Base-by-base conservation (phyloP, 1,140 invertebrate species). In the Phocides pigmalion region DNA sequence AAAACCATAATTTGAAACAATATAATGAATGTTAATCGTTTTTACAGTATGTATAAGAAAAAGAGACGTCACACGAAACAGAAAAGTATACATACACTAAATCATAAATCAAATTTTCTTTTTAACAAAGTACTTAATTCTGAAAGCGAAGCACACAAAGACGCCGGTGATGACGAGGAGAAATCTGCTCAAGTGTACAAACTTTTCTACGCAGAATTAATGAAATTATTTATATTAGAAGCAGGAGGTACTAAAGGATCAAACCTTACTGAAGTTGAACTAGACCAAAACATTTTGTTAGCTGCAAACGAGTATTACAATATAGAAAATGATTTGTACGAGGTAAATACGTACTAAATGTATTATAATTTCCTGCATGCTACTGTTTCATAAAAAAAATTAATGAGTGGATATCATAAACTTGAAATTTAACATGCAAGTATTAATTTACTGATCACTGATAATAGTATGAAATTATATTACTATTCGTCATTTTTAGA, bases 241-340 rank as follows among this genome's bases (percentile, higher is more conserved):
- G 65, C 70, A 35, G 71, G 66, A 15, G 64, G 37, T 1, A 22
- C 46, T 12, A 83, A 83, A 42, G 56, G 59, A 20, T 75, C 65
- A 14, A 76, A 79, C 42, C n/a, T 83, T 19, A 75, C 61, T 62
- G 82, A 89, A 54, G 69, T 87, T 6, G 84, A 92, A 59, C 75
- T 88, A 8, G 89, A 92, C 16, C 68, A 89, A 15, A 86, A 91
- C 16, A 84, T 94, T 39, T 72, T 88, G 11, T 70, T 86, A 11
- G 64, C 93, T 47, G 85, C 92, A 0, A 76, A 92, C 16, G 79
- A 87, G 35, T 92, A 92, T 70, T 93, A 93, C 28, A 79, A 82
- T 9, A 75, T 94, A 1, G 92, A 90, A 11, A 84, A 84, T 14
- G 77, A 84, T n/a, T 66, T 95, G 15, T 93, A 93, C 65, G 79